Evolutionary conservation across 1,140 invertebrate genomes (phyloP).

Genomic region (Ectropis grisescens): DNA sequence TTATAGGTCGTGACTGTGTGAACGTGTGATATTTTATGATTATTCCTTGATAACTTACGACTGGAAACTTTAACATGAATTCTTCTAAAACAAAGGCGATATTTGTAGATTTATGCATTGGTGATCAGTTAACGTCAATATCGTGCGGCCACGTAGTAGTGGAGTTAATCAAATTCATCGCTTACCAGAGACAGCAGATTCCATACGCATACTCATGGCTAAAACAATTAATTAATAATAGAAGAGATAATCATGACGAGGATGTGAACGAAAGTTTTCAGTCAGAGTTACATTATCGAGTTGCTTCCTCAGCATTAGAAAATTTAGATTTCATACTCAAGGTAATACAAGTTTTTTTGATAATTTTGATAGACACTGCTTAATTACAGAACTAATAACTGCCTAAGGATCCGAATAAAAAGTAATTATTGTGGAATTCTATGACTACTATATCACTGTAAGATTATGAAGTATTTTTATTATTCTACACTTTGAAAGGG

Average conservation of each 20-base stretch:
- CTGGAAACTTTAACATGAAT: too few species aligned
- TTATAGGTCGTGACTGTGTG: too few species aligned
- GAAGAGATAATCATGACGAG: conserved; percentile 25
- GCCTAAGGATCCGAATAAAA: too few species aligned
- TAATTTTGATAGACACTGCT: too few species aligned
- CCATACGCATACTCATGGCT: conserved; percentile 62
- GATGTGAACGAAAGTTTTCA: conserved; percentile 40
- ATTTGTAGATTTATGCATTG: conserved; percentile 38
- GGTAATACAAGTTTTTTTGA: conserved; percentile 32
- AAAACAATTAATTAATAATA: conserved; percentile 57
- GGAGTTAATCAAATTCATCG: conserved; percentile 62
- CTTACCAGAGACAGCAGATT: conserved; percentile 63
- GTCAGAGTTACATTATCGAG: conserved; percentile 54
- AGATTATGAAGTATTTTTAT: too few species aligned
- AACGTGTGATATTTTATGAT: too few species aligned
- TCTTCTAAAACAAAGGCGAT: too few species aligned
- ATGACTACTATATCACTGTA: too few species aligned
- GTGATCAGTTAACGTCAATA: conserved; percentile 52
- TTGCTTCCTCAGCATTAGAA: conserved; percentile 47
- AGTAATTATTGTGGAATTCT: too few species aligned
- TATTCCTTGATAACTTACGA: too few species aligned
- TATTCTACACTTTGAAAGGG: too few species aligned
- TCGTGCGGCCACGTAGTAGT: conserved; percentile 58
- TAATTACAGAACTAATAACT: too few species aligned
- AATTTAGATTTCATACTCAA: conserved; percentile 59